These are phyloP conservation scores for Neuroterus valhalla DNA, from an alignment of 1,140 invertebrate genomes.

Conservation along the genomic window DNA sequence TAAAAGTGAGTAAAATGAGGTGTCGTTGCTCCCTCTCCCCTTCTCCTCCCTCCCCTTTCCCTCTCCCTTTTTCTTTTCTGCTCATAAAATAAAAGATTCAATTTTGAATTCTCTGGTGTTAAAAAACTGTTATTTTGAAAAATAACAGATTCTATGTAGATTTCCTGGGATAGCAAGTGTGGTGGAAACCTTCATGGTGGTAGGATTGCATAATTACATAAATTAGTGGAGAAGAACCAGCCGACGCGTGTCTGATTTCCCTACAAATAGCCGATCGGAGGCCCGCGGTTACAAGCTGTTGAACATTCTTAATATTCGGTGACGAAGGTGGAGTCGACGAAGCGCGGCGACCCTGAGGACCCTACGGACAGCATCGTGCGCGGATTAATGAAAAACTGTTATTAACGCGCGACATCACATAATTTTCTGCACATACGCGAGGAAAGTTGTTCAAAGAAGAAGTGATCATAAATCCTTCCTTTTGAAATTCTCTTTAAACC, in stretches of 20 bases:
- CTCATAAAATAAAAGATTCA: no score
- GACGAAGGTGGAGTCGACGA: constrained; percentile 40
- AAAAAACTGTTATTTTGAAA: no score
- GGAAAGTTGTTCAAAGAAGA: no score
- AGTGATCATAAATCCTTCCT: no score
- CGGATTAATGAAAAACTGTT: constrained; percentile 31
- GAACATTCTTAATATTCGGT: constrained; percentile 58
- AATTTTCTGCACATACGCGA: not conserved
- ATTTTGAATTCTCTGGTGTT: no score
- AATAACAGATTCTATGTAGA: no score
- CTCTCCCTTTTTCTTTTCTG: no score
- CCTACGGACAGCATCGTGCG: not conserved
- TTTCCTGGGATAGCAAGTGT: no score
- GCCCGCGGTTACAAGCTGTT: constrained; percentile 58
- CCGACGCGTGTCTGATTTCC: constrained; percentile 59
- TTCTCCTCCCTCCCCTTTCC: no score
- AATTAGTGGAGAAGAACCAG: constrained; percentile 53
- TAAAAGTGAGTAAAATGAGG: no score
- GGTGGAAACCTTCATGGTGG: constrained; percentile 31
- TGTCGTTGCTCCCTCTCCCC: no score
- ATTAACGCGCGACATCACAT: constrained; percentile 15
- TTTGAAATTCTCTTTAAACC: no score
- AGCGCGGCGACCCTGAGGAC: constrained; percentile 9
- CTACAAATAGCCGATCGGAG: constrained; percentile 61
- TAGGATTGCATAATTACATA: constrained; percentile 64